phyloP scores from a whole-genome alignment of 1,140 invertebrate genomes.

The Hyles euphorbiae region DNA sequence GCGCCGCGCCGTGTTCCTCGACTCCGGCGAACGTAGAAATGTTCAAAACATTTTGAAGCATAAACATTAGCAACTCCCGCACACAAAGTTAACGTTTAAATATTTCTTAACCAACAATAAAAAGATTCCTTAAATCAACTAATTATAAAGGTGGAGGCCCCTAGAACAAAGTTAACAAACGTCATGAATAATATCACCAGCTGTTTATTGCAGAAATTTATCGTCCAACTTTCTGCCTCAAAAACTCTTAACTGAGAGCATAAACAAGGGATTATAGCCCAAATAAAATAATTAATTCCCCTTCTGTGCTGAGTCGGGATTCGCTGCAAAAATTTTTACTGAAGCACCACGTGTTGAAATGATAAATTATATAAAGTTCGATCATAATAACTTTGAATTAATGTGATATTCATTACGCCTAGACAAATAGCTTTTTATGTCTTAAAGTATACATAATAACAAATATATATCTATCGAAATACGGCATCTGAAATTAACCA shows the following conservation, averaged over 20 bases:
- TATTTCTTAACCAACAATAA: constrained; percentile 23
- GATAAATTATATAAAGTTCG: no score
- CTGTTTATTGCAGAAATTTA: constrained; percentile 65
- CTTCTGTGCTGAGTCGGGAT: constrained; percentile 19
- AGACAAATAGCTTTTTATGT: no score
- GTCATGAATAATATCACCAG: constrained; percentile 63
- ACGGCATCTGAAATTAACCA: no score
- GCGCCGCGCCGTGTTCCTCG: no score
- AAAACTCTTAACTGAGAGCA: constrained; percentile 59
- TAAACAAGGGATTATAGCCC: constrained; percentile 53
- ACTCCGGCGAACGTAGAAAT: no score
- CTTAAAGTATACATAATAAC: no score
- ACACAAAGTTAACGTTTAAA: not conserved
- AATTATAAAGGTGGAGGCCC: constrained; percentile 40
- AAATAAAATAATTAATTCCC: constrained; percentile 55
- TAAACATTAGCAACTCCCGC: not conserved
- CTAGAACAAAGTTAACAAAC: constrained; percentile 57
- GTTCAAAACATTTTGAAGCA: no score
- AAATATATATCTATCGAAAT: no score
- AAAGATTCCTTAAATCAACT: constrained; percentile 39
- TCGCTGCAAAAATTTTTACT: constrained; percentile 4
- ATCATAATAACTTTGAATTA: no score
- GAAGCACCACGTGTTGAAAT: no score
- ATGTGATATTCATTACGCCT: no score
- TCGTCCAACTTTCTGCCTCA: constrained; percentile 51